phyloP scores from a whole-genome alignment of 64 coral and sea anemone species.

The Montipora sp. region DNA sequence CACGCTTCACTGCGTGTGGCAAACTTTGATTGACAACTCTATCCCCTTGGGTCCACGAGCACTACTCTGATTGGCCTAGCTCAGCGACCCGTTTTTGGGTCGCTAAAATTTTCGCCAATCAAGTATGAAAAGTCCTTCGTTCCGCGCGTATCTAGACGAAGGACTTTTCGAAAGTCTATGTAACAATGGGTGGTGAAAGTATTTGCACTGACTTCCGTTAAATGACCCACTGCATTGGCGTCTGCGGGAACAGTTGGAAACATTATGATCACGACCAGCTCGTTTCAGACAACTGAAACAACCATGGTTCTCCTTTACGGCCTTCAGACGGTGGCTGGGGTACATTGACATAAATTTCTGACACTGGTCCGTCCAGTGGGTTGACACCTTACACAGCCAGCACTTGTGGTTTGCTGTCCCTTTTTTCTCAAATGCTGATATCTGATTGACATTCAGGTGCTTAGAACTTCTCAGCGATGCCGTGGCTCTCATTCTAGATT shows the following conservation, averaged over 20 bases:
- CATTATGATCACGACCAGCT: conserved; percentile 63
- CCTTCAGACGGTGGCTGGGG: conserved; percentile 16
- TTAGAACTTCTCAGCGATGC: conserved; percentile 47
- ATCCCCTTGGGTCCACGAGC: no score
- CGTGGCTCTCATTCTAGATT: conserved; percentile 70
- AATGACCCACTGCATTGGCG: conserved; percentile 26
- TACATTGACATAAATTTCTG: no score
- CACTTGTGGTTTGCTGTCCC: conserved; percentile 29
- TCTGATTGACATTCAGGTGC: neutral
- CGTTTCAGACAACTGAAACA: conserved; percentile 72
- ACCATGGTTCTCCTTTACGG: conserved; percentile 68
- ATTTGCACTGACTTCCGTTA: conserved; percentile 46
- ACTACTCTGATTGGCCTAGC: no score
- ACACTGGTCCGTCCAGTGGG: no score
- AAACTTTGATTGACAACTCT: no score
- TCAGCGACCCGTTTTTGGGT: no score
- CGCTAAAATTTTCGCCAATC: no score
- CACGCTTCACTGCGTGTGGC: no score
- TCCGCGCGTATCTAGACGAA: no score
- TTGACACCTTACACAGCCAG: conserved; percentile 40
- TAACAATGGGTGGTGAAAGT: conserved; percentile 63
- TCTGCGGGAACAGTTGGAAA: conserved; percentile 54
- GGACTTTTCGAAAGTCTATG: neutral
- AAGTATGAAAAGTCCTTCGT: no score
- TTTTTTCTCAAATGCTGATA: neutral